Evolutionary conservation across 2,888 invertebrate genomes (phyloP).

Genomic region (Xanthia togata): DNA sequence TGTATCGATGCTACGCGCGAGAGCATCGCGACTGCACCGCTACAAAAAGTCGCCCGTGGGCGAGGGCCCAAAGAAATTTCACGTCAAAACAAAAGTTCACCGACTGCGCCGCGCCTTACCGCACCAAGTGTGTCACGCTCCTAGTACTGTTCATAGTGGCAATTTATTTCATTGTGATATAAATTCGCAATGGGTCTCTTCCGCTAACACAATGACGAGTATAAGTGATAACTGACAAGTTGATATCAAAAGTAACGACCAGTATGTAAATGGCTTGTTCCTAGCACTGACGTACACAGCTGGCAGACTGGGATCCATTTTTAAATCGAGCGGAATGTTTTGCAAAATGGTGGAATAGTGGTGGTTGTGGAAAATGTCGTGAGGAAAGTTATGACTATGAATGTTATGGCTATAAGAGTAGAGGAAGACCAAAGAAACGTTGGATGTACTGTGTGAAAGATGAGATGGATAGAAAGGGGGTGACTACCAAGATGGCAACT

Average conservation of each 20-base stretch:
- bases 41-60: too few relatives aligned
- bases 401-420: not conserved
- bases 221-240: constrained; percentile 41
- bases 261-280: constrained; percentile 23
- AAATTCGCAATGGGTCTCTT: constrained; percentile 35
- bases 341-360: not conserved
- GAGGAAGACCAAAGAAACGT: not conserved
- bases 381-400: not conserved
- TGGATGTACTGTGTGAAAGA: not conserved
- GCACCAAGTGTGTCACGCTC: not conserved
- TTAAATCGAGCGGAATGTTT: not conserved
- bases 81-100: not conserved
- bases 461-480: not conserved
- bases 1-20: too few relatives aligned
- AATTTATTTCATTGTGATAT: constrained; percentile 40
- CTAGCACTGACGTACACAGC: not conserved
- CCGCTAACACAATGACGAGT: constrained; percentile 32
- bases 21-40: too few relatives aligned
- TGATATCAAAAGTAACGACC: constrained; percentile 27
- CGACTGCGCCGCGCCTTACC: not conserved
- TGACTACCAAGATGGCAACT: not conserved
- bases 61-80: too few relatives aligned
- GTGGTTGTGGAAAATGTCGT: not conserved
- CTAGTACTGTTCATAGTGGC: not conserved
- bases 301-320: not conserved